Percentiles rank a stretch among this genome's conserved stretches.
Evolutionary conservation across 2,888 invertebrate species (phyloP).

Genomic region (Micoletzkya japonica): DNA sequence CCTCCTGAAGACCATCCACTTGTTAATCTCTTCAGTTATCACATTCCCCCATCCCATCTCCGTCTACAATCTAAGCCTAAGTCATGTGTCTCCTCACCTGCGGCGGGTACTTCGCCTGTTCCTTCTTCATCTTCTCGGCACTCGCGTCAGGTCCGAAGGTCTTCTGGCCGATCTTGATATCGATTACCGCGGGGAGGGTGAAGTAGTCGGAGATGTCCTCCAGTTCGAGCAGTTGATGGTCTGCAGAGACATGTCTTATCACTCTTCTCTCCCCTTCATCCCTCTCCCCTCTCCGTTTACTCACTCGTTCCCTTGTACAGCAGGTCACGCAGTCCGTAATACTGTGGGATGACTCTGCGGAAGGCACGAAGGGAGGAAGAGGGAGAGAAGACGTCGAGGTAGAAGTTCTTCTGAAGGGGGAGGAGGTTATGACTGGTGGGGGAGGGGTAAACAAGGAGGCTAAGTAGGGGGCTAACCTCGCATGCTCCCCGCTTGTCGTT

Average conservation of each 20-base stretch:
- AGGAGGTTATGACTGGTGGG: no score
- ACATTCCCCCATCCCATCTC: neutral
- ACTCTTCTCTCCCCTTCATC: neutral
- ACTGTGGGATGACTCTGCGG: slow-evolving; percentile 13
- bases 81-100: slow-evolving; percentile 6
- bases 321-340: slow-evolving; percentile 2
- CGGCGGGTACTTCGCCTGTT: slow-evolving; percentile 20
- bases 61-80: neutral
- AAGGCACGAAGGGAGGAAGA: slow-evolving; percentile 9
- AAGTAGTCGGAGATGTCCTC: slow-evolving; percentile 22
- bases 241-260: slow-evolving; percentile 1
- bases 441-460: no score
- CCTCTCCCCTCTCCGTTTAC: neutral
- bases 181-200: slow-evolving; percentile 10
- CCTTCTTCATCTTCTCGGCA: slow-evolving; percentile 18
- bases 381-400: slow-evolving; percentile 6
- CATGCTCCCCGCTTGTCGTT: slow-evolving; percentile 13
- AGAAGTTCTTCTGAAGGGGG: slow-evolving; percentile 21
- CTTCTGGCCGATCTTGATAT: slow-evolving; percentile 16
- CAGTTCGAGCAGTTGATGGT: slow-evolving; percentile 16
- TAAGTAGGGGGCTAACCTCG: slow-evolving; percentile 16
- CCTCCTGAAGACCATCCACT: slow-evolving; percentile 13
- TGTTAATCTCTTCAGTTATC: neutral
- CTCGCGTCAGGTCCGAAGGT: slow-evolving; percentile 23
- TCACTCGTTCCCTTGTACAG: slow-evolving; percentile 23